Evolutionary conservation across 1,140 invertebrate species (phyloP).

Genomic region (Papilio polyxenes): DNA sequence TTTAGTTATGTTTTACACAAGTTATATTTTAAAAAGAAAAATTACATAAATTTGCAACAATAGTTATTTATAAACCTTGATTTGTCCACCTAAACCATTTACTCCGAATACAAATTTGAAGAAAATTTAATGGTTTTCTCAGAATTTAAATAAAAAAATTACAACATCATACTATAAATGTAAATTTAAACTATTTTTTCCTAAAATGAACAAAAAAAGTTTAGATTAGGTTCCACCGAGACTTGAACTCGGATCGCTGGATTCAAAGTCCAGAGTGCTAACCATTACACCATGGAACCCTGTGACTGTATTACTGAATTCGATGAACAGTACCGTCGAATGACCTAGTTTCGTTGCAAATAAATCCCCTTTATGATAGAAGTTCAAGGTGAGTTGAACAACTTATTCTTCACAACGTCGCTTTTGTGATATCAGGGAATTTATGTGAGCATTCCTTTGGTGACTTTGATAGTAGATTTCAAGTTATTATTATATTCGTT

Average conservation of each 20-base stretch:
- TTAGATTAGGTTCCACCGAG: slow-evolving; percentile 34
- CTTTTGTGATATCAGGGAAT: not conserved
- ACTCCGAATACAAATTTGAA: not conserved
- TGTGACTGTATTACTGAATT: not conserved
- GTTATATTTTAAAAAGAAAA: too few species aligned
- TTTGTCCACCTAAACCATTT: too few species aligned
- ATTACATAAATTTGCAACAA: too few species aligned
- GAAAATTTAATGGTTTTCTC: not conserved
- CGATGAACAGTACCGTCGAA: not conserved
- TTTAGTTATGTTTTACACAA: too few species aligned
- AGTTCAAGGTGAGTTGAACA: slow-evolving; percentile 2
- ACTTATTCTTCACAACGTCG: not conserved
- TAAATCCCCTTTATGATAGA: not conserved
- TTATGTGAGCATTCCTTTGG: not conserved
- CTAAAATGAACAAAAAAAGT: not conserved
- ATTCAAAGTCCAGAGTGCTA: slow-evolving; percentile 40
- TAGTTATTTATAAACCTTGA: too few species aligned
- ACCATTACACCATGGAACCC: slow-evolving; percentile 39
- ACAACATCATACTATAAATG: not conserved
- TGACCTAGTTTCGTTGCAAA: not conserved
- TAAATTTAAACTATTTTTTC: not conserved
- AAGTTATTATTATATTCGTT: not conserved
- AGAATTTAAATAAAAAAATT: not conserved
- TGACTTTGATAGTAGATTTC: not conserved
- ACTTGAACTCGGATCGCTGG: slow-evolving; percentile 39